Evolutionary conservation across 2,888 invertebrate genomes (phyloP), one percentile per base, ranked within the genome.

Genomic region (Zhuqinia jingwanae): DNA sequence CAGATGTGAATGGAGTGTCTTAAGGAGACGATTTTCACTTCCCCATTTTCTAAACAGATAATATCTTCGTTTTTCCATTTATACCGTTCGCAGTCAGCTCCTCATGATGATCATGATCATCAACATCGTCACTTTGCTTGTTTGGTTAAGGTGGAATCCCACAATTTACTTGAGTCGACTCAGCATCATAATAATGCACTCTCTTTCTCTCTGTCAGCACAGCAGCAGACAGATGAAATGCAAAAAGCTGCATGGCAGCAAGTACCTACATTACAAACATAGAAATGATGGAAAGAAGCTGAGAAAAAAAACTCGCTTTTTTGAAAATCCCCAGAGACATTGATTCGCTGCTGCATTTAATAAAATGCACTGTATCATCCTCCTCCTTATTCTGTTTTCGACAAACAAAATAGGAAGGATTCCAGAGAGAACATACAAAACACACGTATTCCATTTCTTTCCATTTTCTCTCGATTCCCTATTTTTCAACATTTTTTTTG

Each of bases 291-390:
- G 20, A 82, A 63, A 82, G 75, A 75, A 75, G 22, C 63, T 36
- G 36, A 36, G 8, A 36, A 36, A 3, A 6, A 8, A 30, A 75
- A 27, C 73, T 73, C 47, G 22, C 50, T 53, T 36, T 63, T 60
- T 82, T 30, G 15, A 20, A 80, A 82, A 75, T 82, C 82, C 75
- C 82, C 75, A 20, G 82, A 82, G 82, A 82, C 82, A 75, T 30
- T 56, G 50, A 15, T 75, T 25, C 75, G 45, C 63, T 75, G 47
- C 25, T 81, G 75, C 82, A 81, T 82, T 82, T 82, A 82, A 82
- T 82, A 82, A 82, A 75, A 82, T 82, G 75, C 82, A 75, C 56
- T 75, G 36, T 8, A 60, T 17, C 60, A 60, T 60, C 60, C 58
- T 22, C 58, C 11, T 58, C 20, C 8, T 8, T 36, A 3, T 8